A percentile compares a stretch with the other conserved stretches of the same genome.
Evolutionary conservation across 37 sponge, comb jelly and placozoan genomes (phyloP).

Genomic region (Agelas oroides): DNA sequence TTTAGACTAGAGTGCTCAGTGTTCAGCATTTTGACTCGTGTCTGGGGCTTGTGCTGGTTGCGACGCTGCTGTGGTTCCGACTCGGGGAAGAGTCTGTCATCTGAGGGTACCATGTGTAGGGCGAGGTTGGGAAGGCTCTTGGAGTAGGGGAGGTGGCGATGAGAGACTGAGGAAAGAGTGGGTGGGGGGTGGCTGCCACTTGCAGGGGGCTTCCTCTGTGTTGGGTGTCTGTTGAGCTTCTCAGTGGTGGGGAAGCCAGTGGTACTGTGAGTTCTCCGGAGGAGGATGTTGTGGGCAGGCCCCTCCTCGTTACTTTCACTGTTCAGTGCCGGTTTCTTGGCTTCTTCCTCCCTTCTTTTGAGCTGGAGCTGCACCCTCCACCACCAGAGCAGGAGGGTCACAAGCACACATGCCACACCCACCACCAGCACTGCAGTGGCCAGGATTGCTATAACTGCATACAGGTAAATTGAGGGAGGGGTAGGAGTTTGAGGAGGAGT

Average conservation of each 20-base stretch:
- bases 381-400: not conserved
- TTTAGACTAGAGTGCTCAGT: constrained; percentile 8
- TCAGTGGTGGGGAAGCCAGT: constrained; percentile 42
- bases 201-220: not conserved
- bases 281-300: no score
- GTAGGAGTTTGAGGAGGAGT: not conserved
- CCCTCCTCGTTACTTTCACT: not conserved
- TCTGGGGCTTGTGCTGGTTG: not conserved
- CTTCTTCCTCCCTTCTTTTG: not conserved
- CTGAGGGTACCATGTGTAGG: not conserved
- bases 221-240: not conserved
- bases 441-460: not conserved
- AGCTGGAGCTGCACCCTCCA: not conserved
- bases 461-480: not conserved
- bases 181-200: not conserved
- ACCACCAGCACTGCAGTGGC: not conserved
- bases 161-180: not conserved
- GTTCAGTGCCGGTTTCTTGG: not conserved
- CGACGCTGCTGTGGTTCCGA: not conserved
- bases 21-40: constrained; percentile 10
- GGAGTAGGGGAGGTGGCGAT: not conserved
- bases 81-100: not conserved
- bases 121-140: constrained; percentile 29
- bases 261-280: constrained; percentile 36
- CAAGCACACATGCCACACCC: not conserved